These are phyloP conservation scores for Hyalella azteca DNA, from an alignment of 2,888 invertebrate genomes.

Conservation along the genomic window DNA sequence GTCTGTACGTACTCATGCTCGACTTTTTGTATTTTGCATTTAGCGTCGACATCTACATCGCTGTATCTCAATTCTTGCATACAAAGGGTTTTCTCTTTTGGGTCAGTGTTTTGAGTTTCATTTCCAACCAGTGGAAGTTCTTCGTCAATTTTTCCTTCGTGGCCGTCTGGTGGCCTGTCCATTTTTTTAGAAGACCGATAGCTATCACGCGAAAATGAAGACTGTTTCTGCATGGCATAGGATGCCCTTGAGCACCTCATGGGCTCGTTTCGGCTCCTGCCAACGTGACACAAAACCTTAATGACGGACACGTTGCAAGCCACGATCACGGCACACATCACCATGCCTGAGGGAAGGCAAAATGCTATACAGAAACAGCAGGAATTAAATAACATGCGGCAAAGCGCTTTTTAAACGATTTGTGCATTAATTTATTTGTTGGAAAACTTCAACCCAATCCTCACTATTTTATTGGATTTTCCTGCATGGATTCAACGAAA, in stretches of 20 bases:
- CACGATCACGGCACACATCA: slow-evolving; percentile 77
- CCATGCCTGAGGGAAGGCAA: slow-evolving; percentile 68
- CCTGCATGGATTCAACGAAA: too few relatives aligned
- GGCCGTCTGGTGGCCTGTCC: slow-evolving; percentile 20
- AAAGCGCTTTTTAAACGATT: background rate
- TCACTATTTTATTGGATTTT: background rate
- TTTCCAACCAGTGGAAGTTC: background rate
- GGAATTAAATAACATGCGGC: background rate
- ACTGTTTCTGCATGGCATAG: slow-evolving; percentile 50
- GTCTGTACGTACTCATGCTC: background rate
- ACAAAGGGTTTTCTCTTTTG: background rate
- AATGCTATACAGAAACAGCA: background rate
- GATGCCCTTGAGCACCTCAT: slow-evolving; percentile 61
- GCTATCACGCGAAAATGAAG: slow-evolving; percentile 14
- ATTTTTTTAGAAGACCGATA: slow-evolving; percentile 3
- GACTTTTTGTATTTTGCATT: background rate
- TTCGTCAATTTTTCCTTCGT: background rate
- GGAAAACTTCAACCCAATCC: background rate
- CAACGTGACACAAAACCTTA: slow-evolving; percentile 72
- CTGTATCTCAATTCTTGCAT: background rate
- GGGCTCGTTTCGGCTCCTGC: slow-evolving; percentile 58
- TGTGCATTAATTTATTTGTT: background rate
- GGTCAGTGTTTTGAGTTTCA: background rate
- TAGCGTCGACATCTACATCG: background rate
- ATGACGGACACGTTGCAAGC: slow-evolving; percentile 84